Conservation (phyloP, 2,797 vertebrate genomes). For the Alfaro cultratus region DNA sequence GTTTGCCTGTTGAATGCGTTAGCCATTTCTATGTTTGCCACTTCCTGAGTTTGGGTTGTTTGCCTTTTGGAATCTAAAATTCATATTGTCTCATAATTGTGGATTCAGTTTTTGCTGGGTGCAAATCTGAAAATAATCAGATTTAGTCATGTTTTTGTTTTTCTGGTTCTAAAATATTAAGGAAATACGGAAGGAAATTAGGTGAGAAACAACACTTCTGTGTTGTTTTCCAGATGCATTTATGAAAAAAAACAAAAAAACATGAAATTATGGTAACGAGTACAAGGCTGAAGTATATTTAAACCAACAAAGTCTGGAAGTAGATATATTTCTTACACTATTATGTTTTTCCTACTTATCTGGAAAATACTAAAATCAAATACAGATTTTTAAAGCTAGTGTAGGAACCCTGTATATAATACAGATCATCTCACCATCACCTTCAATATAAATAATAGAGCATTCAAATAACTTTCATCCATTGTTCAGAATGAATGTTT, state of each 20-base stretch:
- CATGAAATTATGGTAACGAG: background rate
- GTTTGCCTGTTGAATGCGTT: background rate
- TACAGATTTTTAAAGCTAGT: background rate
- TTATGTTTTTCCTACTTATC: background rate
- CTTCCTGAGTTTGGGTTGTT: background rate
- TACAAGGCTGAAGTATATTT: background rate
- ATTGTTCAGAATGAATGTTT: conserved; percentile 40
- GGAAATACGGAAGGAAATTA: background rate
- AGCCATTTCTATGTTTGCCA: background rate
- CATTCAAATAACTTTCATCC: conserved; percentile 23
- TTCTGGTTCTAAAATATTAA: background rate
- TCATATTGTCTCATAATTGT: background rate
- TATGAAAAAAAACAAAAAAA: background rate
- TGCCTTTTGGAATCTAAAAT: background rate
- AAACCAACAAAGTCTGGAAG: background rate
- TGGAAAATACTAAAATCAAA: background rate
- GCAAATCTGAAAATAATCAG: background rate
- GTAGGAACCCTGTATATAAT: conserved; percentile 4
- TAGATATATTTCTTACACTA: background rate
- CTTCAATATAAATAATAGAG: conserved; percentile 9
- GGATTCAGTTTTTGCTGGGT: background rate
- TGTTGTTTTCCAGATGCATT: background rate
- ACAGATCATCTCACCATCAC: conserved; percentile 30
- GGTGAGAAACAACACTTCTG: background rate
- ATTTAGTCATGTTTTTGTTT: background rate